A percentile compares a stretch with the other conserved stretches of the same genome.
Conservation (phyloP, 2,888 invertebrate species). For the Boloria selene region DNA sequence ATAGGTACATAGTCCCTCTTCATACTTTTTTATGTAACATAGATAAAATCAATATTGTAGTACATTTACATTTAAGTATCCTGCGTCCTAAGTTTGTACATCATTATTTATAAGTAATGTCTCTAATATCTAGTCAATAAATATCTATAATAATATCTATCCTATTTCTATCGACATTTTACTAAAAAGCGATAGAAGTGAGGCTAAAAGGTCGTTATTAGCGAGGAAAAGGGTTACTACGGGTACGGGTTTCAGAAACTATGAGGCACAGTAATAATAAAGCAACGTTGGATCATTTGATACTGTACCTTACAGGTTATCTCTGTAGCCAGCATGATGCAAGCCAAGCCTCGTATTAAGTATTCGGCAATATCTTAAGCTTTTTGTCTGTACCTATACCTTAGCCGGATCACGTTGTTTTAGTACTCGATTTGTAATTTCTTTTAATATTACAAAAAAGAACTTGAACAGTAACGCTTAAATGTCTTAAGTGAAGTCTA, state of each 20-base stretch:
- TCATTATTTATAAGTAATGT: no score
- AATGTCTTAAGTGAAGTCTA: neutral
- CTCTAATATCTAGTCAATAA: neutral
- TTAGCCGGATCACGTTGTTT: slow-evolving; percentile 31
- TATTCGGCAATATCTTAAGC: slow-evolving; percentile 47
- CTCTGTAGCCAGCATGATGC: slow-evolving; percentile 59
- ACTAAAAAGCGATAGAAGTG: slow-evolving; percentile 29
- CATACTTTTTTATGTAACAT: no score
- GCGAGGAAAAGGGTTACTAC: slow-evolving; percentile 36
- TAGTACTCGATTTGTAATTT: neutral
- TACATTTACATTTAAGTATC: no score
- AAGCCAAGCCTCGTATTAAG: slow-evolving; percentile 67
- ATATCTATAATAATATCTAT: neutral
- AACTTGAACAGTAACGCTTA: neutral
- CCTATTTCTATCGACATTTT: slow-evolving; percentile 13
- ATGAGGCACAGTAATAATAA: slow-evolving; percentile 43
- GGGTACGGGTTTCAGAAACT: slow-evolving; percentile 28
- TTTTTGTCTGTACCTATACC: slow-evolving; percentile 27
- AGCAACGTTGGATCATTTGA: slow-evolving; percentile 53
- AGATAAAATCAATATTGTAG: no score
- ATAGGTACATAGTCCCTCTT: no score
- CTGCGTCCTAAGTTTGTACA: no score
- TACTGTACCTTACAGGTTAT: slow-evolving; percentile 59
- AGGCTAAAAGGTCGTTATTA: slow-evolving; percentile 28
- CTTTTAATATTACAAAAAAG: no score